Conservation (phyloP, 2,888 invertebrate genomes). For the Pollenia labialis region DNA sequence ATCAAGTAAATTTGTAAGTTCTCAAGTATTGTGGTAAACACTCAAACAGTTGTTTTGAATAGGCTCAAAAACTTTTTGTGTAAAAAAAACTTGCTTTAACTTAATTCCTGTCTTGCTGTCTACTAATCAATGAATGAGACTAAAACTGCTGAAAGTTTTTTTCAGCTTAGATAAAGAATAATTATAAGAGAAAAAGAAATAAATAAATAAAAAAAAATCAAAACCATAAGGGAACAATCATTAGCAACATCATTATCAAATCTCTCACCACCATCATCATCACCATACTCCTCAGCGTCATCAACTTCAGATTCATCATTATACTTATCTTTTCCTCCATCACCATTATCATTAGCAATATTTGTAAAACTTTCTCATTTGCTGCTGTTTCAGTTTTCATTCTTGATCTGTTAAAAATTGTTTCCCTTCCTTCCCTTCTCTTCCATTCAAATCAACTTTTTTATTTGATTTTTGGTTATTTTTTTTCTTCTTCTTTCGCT, state of each 20-base stretch:
- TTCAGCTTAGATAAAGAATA: neutral
- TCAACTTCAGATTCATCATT: slow-evolving; percentile 5
- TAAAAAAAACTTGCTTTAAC: no score
- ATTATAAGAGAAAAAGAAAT: neutral
- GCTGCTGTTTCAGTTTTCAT: slow-evolving; percentile 12
- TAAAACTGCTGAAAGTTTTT: neutral
- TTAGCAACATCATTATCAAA: slow-evolving; percentile 23
- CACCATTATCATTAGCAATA: slow-evolving; percentile 30
- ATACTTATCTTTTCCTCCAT: slow-evolving; percentile 16
- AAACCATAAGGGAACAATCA: slow-evolving; percentile 27
- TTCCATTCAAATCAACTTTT: neutral
- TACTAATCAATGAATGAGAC: no score
- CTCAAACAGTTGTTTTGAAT: no score
- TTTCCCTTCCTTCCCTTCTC: neutral
- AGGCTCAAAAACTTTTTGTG: no score
- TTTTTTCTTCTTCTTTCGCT: neutral
- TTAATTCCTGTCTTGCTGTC: no score
- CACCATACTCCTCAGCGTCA: neutral
- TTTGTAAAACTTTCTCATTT: slow-evolving; percentile 31
- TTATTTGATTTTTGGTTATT: slow-evolving; percentile 47
- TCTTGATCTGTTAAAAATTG: neutral
- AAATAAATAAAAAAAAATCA: neutral
- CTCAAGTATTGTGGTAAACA: no score
- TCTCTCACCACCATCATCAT: neutral
- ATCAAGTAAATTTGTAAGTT: no score